A percentile compares a stretch with the other conserved stretches of the same genome.
These are phyloP conservation scores for Myocastor coypus DNA, from an alignment of 2,113 vertebrate species.

Conservation along the genomic window DNA sequence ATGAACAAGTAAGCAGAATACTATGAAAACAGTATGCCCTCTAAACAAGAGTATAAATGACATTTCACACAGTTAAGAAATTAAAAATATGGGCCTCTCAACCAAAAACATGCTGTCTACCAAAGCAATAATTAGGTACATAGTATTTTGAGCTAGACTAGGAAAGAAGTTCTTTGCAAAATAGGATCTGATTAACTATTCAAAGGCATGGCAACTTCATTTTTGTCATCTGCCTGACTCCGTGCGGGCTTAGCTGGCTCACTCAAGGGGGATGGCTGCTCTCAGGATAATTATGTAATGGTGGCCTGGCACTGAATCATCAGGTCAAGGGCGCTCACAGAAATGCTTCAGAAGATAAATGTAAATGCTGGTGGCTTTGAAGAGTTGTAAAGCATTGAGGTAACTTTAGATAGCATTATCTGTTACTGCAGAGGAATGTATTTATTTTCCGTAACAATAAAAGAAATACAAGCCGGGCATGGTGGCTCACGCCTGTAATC, in stretches of 20 bases:
- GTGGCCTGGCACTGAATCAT: not conserved
- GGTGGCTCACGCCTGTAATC: no score
- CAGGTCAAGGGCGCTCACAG: not conserved
- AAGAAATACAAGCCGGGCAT: not conserved
- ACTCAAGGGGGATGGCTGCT: not conserved
- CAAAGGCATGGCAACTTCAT: not conserved
- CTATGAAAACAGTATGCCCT: not conserved
- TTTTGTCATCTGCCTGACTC: not conserved
- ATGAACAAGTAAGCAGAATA: not conserved
- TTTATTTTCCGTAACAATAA: not conserved
- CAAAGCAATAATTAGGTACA: slow-evolving; percentile 39
- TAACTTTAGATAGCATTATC: not conserved
- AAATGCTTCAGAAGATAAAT: not conserved
- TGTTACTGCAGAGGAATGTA: not conserved
- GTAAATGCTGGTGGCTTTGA: not conserved
- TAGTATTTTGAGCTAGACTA: not conserved
- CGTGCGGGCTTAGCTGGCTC: not conserved
- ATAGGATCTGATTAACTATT: slow-evolving; percentile 48
- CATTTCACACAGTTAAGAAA: not conserved
- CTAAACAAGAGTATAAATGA: not conserved
- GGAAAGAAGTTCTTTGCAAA: not conserved
- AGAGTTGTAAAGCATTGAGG: not conserved
- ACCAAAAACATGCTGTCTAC: not conserved
- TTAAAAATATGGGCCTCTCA: not conserved
- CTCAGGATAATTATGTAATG: slow-evolving; percentile 21